Evolutionary conservation across 1,140 invertebrate genomes (phyloP).

Genomic region (Acyrthosiphon pisum): DNA sequence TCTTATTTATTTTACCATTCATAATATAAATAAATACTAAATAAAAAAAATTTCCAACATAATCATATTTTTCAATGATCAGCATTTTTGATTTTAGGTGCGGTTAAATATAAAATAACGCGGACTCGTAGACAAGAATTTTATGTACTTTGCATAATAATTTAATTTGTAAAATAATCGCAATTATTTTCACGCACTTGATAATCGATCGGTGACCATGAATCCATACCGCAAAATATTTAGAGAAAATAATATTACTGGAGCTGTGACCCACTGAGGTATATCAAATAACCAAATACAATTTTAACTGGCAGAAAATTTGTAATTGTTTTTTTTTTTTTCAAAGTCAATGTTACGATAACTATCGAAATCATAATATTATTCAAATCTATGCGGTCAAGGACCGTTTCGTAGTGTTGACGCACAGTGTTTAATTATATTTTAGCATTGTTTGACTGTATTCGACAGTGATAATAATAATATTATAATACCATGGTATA

Average conservation of each 20-base stretch:
- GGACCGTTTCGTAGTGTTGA: background rate
- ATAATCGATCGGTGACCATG: background rate
- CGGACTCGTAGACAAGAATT: background rate
- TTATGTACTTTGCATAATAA: constrained; percentile 35
- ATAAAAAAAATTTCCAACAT: background rate
- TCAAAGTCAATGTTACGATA: constrained; percentile 28
- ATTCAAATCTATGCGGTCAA: constrained; percentile 10
- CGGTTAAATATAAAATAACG: background rate
- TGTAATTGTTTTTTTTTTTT: background rate
- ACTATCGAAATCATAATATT: constrained; percentile 5
- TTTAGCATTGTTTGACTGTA: background rate
- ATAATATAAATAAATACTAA: background rate
- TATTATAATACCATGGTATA: background rate
- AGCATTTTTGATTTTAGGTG: background rate
- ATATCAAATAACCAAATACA: background rate
- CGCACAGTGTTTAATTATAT: background rate
- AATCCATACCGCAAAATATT: constrained; percentile 21
- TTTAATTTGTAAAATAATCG: constrained; percentile 27
- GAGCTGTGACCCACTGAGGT: constrained; percentile 5
- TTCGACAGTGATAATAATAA: background rate
- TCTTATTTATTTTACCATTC: background rate
- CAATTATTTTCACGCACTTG: constrained; percentile 40
- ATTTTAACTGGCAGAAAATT: background rate
- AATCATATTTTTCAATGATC: background rate
- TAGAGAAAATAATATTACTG: background rate